Evolutionary conservation across 2,113 vertebrate genomes (phyloP).

Genomic region (Astur gentilis): DNA sequence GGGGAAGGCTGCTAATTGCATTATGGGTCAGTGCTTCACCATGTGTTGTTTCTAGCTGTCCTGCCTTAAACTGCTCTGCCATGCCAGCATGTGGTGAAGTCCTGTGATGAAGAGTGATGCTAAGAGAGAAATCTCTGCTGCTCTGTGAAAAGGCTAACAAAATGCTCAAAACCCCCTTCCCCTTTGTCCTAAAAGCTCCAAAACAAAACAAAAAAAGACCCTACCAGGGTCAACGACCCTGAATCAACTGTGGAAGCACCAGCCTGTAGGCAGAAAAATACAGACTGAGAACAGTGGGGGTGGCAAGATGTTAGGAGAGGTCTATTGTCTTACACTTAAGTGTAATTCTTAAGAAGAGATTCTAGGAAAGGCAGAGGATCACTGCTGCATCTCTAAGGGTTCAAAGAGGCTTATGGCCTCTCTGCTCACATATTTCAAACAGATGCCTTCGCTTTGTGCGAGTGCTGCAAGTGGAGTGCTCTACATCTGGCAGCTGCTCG

Average conservation of each 20-base stretch:
- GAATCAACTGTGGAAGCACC: not conserved
- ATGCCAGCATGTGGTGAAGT: not conserved
- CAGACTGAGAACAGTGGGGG: not conserved
- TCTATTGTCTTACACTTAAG: not conserved
- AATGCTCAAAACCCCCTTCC: not conserved
- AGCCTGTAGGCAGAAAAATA: not conserved
- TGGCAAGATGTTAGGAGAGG: fast-evolving
- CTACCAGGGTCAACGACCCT: not conserved
- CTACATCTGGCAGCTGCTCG: not conserved
- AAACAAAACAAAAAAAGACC: not conserved
- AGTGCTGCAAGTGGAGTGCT: not conserved
- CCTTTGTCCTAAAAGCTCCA: not conserved
- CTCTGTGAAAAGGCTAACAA: not conserved
- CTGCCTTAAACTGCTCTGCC: not conserved
- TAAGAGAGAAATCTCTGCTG: not conserved
- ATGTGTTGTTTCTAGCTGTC: not conserved
- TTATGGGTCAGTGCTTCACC: not conserved
- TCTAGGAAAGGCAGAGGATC: not conserved
- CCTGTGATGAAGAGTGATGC: fast-evolving
- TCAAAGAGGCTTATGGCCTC: not conserved
- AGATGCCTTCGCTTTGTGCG: not conserved
- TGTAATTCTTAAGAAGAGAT: not conserved
- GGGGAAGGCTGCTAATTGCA: conserved; percentile 1
- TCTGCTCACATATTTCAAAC: not conserved
- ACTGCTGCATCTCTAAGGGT: not conserved